Conservation (phyloP, 2,797 vertebrate species). For the Vireo griseus region DNA sequence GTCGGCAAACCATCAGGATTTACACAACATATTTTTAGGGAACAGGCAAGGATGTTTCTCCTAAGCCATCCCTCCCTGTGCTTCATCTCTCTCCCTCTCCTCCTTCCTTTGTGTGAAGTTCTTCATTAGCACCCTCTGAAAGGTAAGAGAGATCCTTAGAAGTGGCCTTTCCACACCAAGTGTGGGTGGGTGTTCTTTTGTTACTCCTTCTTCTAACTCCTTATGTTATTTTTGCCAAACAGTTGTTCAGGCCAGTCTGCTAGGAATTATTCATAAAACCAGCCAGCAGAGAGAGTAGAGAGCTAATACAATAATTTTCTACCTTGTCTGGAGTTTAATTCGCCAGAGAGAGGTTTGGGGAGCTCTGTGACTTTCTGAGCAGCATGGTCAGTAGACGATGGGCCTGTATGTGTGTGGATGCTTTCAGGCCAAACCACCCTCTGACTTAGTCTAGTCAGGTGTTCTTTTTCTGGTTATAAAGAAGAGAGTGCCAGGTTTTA, state of each 20-base stretch:
- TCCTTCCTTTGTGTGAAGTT: neutral
- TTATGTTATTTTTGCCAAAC: neutral
- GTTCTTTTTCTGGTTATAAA: neutral
- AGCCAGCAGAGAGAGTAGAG: neutral
- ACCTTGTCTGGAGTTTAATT: neutral
- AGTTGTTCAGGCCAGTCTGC: neutral
- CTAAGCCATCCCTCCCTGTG: neutral
- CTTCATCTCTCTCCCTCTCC: neutral
- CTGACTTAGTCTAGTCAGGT: neutral
- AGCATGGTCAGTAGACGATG: neutral
- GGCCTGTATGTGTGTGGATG: neutral
- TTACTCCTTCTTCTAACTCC: neutral
- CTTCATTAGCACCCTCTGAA: neutral
- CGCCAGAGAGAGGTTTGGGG: neutral
- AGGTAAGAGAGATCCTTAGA: neutral
- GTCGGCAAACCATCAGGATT: neutral
- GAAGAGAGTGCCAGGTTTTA: neutral
- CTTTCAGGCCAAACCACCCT: neutral
- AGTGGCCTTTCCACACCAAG: neutral
- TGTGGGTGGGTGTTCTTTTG: neutral
- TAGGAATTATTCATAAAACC: neutral
- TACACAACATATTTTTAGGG: neutral
- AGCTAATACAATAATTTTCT: neutral
- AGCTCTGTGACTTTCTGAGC: neutral
- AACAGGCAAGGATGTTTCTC: neutral